Conservation (phyloP, 2,888 invertebrate genomes). For the Prostheceraeus crozeri region DNA sequence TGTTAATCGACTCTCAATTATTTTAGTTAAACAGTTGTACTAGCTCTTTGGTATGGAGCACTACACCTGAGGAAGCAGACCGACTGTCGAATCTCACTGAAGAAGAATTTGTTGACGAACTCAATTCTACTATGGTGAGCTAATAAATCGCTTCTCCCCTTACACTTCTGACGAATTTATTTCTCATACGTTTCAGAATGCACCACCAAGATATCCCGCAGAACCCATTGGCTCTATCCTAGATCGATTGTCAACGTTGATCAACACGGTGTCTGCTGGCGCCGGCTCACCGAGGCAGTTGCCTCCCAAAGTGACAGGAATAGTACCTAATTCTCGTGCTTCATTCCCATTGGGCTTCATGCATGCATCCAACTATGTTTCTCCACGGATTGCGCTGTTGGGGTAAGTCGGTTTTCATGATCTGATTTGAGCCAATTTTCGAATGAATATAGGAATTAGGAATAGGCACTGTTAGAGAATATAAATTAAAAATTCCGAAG, state of each 20-base stretch:
- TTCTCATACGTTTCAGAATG: neutral
- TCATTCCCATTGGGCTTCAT: slow-evolving; percentile 85
- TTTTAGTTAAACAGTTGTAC: slow-evolving; percentile 64
- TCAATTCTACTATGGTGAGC: slow-evolving; percentile 76
- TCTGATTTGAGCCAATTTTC: no score
- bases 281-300: slow-evolving; percentile 56
- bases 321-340: slow-evolving; percentile 66
- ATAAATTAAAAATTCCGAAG: no score
- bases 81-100: slow-evolving; percentile 65
- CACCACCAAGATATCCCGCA: no score
- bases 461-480: no score
- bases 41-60: slow-evolving; percentile 91
- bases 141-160: neutral
- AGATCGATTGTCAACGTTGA: no score
- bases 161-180: slow-evolving; percentile 11
- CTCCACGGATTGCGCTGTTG: slow-evolving; percentile 71
- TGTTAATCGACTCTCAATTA: slow-evolving; percentile 35
- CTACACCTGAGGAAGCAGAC: slow-evolving; percentile 68
- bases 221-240: no score
- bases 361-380: slow-evolving; percentile 76
- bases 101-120: slow-evolving; percentile 74
- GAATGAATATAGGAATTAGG: no score
- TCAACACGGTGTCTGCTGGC: slow-evolving; percentile 10
- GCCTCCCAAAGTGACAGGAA: slow-evolving; percentile 66
- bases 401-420: slow-evolving; percentile 66